Base-by-base conservation (phyloP, 92 coral and sea anemone genomes). In the Muricea muricata region DNA sequence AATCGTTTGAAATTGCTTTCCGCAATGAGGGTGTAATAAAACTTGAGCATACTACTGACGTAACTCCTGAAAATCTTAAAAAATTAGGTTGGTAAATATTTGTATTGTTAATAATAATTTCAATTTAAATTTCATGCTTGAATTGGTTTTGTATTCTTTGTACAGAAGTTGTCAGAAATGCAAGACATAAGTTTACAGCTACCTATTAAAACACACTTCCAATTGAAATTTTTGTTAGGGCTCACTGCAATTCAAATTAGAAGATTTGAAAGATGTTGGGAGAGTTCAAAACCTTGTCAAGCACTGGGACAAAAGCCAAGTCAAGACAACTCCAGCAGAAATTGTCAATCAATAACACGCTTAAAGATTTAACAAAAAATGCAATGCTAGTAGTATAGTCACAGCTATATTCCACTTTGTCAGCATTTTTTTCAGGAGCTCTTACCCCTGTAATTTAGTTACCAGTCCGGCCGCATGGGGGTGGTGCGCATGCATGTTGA, bases 21-120 rank as follows among this genome's bases (percentile, higher is more conserved):
- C 37, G n/a, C 35, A 81, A 33, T 30, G 89, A 78, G 57, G 92
- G 92, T 23, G 85, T 84, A 13, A 84, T 80, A 32, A 84, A 78
- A 61, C 75, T 79, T 39, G 24, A 42, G 15, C 92, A 89, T 73
- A 41, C 84, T 65, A 26, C 28, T 21, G 92, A 84, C 75, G 82
- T 89, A 10, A 79, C 82, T 1, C 9, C 6, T 47, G 86, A 84
- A 60, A 89, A 89, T 73, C 82, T 85, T 21, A 41, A 9, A 30
- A 88, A 35, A 85, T 24, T 70, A 23, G 89, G 92, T 79, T 33
- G 47, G 87, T 14, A 48, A 69, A 33, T 25, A 17, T 41, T 9
- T n/a, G 55, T n/a, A 30, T 17, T 55, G 5, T 9, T 84, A 46
- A 12, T 14, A 75, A 75, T 70, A 45, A n/a, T 13, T 56, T 14